These are phyloP conservation scores for Cotesia congregata DNA, from an alignment of 2,888 invertebrate genomes.

Conservation along the genomic window DNA sequence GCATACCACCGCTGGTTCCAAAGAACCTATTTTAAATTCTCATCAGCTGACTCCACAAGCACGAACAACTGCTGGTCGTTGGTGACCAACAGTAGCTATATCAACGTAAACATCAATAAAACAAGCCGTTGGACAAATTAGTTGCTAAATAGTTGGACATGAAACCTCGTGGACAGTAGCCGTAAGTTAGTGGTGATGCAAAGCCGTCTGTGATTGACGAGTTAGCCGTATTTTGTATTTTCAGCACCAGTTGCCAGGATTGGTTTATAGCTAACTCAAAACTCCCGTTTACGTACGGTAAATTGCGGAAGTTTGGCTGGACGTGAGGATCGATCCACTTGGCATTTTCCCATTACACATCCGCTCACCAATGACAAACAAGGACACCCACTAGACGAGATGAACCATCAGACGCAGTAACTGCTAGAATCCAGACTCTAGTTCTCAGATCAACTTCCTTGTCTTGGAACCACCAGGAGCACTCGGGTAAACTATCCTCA, in stretches of 20 bases:
- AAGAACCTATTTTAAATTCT: not conserved
- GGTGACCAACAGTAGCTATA: too few relatives aligned
- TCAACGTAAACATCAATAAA: not conserved
- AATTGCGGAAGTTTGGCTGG: constrained; percentile 51
- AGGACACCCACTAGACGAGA: constrained; percentile 31
- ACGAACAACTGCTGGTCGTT: too few relatives aligned
- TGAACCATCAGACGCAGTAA: not conserved
- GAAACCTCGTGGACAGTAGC: not conserved
- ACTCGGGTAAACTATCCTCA: constrained; percentile 20
- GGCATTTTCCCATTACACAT: constrained; percentile 18
- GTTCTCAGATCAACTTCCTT: constrained; percentile 38
- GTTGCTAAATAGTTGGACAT: not conserved
- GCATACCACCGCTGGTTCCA: not conserved
- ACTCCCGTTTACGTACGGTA: constrained; percentile 43
- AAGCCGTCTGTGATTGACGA: not conserved
- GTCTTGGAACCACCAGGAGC: constrained; percentile 48
- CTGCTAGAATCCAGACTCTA: too few relatives aligned
- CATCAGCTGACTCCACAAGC: too few relatives aligned
- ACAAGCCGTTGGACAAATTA: not conserved
- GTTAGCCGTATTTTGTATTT: not conserved
- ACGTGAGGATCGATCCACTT: constrained; percentile 51
- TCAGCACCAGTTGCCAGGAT: constrained; percentile 49
- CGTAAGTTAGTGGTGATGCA: not conserved
- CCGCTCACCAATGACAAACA: not conserved
- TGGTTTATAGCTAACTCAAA: constrained; percentile 48